phyloP scores from a whole-genome alignment of 2,113 vertebrate species.

The Paramisgurnus dabryanus region DNA sequence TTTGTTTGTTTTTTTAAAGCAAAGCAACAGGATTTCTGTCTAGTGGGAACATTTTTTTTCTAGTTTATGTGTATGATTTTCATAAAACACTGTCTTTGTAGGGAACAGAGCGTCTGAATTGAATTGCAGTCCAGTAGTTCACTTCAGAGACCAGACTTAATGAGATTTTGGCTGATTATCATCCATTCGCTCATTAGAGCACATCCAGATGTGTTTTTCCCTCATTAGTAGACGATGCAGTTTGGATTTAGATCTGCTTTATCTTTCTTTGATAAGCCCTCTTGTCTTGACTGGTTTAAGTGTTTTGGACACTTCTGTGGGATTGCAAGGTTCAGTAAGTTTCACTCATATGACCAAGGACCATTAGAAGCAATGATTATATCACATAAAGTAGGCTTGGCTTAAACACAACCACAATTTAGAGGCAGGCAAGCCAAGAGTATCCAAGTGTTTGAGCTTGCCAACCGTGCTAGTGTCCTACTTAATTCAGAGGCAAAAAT shows the following conservation, averaged over 20 bases:
- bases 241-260: background rate
- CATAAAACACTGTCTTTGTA: too few species aligned
- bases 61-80: too few species aligned
- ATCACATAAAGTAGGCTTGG: conserved; percentile 48
- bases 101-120: background rate
- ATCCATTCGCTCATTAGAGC: background rate
- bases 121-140: background rate
- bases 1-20: too few species aligned
- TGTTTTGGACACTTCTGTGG: background rate
- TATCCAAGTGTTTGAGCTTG: conserved; percentile 29
- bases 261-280: conserved; percentile 8
- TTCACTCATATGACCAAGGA: conserved; percentile 40
- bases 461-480: conserved; percentile 65
- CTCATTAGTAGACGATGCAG: conserved; percentile 1
- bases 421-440: conserved; percentile 54
- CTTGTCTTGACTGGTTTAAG: background rate
- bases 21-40: too few species aligned
- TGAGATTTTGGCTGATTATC: background rate
- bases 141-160: background rate
- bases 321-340: background rate
- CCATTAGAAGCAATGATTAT: conserved; percentile 45
- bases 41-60: too few species aligned
- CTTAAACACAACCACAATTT: conserved; percentile 58
- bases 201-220: conserved; percentile 12
- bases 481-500: conserved; percentile 60